Conservation (phyloP, 2,888 invertebrate genomes). For the Cactoblastis cactorum region DNA sequence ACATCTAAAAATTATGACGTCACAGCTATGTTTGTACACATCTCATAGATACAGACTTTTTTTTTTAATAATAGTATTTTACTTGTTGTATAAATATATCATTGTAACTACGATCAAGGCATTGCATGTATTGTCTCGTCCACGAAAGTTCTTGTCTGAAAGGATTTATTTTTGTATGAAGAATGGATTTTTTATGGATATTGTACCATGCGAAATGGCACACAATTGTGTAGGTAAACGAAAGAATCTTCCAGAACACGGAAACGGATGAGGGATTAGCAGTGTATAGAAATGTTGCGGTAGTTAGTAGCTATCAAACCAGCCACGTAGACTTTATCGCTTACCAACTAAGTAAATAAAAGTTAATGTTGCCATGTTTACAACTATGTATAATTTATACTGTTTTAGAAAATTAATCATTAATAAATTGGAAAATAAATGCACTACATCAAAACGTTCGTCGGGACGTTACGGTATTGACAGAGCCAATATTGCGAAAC, state of each 20-base stretch:
- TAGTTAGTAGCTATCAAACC: not conserved
- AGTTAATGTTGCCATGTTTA: not conserved
- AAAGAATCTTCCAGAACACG: not conserved
- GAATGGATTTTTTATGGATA: conserved; percentile 22
- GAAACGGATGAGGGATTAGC: not conserved
- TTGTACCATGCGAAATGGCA: conserved; percentile 7
- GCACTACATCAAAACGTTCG: no score
- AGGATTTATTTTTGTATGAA: conserved; percentile 36
- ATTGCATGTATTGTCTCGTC: conserved; percentile 37
- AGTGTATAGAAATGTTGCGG: not conserved
- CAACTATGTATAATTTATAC: not conserved
- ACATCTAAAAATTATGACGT: no score
- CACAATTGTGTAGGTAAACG: not conserved
- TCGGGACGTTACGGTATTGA: no score
- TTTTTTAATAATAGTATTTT: no score
- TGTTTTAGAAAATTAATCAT: no score
- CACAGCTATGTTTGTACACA: no score
- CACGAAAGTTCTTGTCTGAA: conserved; percentile 27
- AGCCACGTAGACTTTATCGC: not conserved
- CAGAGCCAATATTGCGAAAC: no score
- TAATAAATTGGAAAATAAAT: no score
- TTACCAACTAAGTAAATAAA: not conserved
- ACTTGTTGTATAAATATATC: no score
- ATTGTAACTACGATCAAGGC: conserved; percentile 23
- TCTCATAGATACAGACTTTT: no score